Evolutionary conservation across 2,888 invertebrate genomes (phyloP), one percentile per base, ranked within the genome.

Genomic region (Rhaphigaster nebulosa): DNA sequence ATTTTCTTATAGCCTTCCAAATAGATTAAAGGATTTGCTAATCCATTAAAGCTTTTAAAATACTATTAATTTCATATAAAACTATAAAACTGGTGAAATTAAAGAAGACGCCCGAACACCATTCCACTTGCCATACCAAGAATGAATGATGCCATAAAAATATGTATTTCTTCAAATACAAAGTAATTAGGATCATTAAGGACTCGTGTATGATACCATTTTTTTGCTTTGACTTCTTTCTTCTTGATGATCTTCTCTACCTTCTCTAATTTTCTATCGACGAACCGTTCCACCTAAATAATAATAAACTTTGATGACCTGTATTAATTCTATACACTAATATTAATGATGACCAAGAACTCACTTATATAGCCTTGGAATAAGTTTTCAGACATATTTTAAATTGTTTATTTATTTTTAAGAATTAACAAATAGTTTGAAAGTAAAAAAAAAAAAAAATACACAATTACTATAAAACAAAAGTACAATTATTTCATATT

Each of bases 201-300:
- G n/a, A 92, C 91, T 26, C 91, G 89, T 87, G 91, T 91, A 90
- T 93, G 92, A 91, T 92, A 97, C 97, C 97, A 98, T 93, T 95
- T 95, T 93, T 96, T 96, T 26, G 96, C 96, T 93, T 96, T 96
- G 90, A 94, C 94, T 94, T 96, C 95, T 92, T 96, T 96, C 93
- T 96, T 95, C 94, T 96, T 96, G 92, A 97, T 93, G 91, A 96
- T 93, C 92, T 95, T 95, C 94, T 97, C 97, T 90, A 97, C 97
- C 94, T 96, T 96, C 93, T 97, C 96, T 92, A 97, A 92, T 94
- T 97, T 97, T 92, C 96, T 96, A 93, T 97, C 97, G 92, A 97
- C 96, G 95, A 95, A 97, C 93, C 96, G 95, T 94, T 97, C 97
- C 93, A 97, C 95, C 97, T 97, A 94, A 91, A 91, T 91, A 91